These are phyloP conservation scores for Thyatira batis DNA, from an alignment of 2,888 invertebrate species.

Conservation along the genomic window DNA sequence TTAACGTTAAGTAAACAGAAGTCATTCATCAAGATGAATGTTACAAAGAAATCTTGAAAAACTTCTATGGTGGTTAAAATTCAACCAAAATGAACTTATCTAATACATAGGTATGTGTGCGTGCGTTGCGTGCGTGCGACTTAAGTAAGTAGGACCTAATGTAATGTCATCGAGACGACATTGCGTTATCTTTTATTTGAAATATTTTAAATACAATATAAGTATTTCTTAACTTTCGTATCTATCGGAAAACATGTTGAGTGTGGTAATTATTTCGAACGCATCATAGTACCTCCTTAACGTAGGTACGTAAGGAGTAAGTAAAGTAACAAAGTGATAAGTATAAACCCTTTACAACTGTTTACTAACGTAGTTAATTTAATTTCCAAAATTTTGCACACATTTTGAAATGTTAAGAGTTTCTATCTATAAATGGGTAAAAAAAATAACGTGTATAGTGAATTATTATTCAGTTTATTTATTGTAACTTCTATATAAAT, in stretches of 20 bases:
- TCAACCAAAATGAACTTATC: background rate
- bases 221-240: background rate
- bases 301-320: background rate
- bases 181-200: background rate
- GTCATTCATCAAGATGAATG: constrained; percentile 12
- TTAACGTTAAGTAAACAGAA: constrained; percentile 24
- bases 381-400: too few relatives aligned
- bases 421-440: too few relatives aligned
- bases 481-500: too few relatives aligned
- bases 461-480: too few relatives aligned
- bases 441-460: too few relatives aligned
- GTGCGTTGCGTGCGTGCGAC: background rate
- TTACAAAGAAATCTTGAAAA: constrained; percentile 1
- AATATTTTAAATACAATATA: too few relatives aligned
- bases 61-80: background rate
- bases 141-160: too few relatives aligned
- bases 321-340: too few relatives aligned
- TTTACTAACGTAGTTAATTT: too few relatives aligned
- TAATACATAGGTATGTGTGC: background rate
- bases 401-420: too few relatives aligned
- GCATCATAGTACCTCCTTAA: too few relatives aligned
- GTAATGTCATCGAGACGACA: background rate
- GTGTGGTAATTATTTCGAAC: background rate
- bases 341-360: too few relatives aligned
- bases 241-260: background rate